These are phyloP conservation scores for Carcina quercana DNA, from an alignment of 2,888 invertebrate species.

Conservation along the genomic window DNA sequence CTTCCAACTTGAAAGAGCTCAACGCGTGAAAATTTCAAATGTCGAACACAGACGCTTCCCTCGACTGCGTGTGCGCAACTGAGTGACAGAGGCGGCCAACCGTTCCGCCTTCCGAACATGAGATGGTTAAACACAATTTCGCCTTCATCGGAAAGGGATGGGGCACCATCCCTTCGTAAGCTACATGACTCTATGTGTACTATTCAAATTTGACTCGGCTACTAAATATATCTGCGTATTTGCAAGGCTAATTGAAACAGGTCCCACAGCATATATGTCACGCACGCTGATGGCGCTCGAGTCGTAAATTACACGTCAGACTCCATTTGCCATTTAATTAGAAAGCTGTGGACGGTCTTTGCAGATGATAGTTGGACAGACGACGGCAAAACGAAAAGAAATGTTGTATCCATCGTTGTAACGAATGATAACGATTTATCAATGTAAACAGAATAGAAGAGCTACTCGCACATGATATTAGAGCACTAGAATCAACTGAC, in stretches of 20 bases:
- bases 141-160: constrained; percentile 25
- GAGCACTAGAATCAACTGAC: no score
- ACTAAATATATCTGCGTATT: constrained; percentile 30
- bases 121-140: constrained; percentile 28
- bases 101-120: constrained; percentile 25
- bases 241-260: constrained; percentile 33
- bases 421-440: no score
- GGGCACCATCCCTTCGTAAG: constrained; percentile 39
- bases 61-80: constrained; percentile 62
- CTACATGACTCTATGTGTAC: constrained; percentile 5
- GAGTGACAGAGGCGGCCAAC: constrained; percentile 42
- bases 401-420: no score
- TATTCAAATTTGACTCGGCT: constrained; percentile 28
- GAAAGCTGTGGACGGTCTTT: no score
- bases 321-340: constrained; percentile 10
- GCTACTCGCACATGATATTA: no score
- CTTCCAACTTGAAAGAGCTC: constrained; percentile 15
- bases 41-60: constrained; percentile 44
- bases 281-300: constrained; percentile 26
- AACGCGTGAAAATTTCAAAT: constrained; percentile 42
- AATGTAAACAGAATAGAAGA: no score
- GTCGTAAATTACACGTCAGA: constrained; percentile 25
- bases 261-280: constrained; percentile 35
- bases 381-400: no score
- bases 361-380: no score